Evolutionary conservation across 30 jellyfish, hydroid and myxozoan species (phyloP), one percentile per base, ranked within the genome.

Genomic region (Aurelia aurita): DNA sequence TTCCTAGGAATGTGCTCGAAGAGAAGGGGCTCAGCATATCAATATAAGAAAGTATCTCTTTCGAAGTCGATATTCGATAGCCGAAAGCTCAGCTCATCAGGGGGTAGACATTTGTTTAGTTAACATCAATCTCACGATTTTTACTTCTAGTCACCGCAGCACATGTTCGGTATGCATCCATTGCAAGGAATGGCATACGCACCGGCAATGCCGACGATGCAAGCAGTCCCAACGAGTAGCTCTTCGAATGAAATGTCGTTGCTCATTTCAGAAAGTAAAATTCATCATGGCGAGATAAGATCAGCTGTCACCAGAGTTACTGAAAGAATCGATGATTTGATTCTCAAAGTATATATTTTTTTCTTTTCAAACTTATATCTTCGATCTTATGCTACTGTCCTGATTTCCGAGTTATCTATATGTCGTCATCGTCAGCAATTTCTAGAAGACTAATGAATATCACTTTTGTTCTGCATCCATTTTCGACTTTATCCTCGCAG

Each of bases 261-360:
- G 61, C 67, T 92, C 58, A 53, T 87, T 57, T 79, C 98, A 25
- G 98, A 92, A 49, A 79, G 96, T 53, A 77, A 87, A 22, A 64
- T 92, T 73, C 85, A 86, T 35, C 95, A 85, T 22, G 84, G 89
- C 15, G 98, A 92, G 73, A 79, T 80, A 12, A 92, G 69, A 76
- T 55, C 89, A 19, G 93, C 89, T 34, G 87, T 92, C 14, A 44
- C 69, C 3, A 89, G 93, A 21, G 87, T 92, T 12, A 53, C 87
- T n/a, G 98, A 92, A 31, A 92, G 86, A 69, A 59, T 92, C 21
- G 97, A 92, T 58, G 83, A 80, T 47, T 39, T 91, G 21, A 57
- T 73, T 15, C 70, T 13, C 18, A 91, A 91, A 87, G 93, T 85
- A 72, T 68, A 3, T 10, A 2, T 13, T 35, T 21, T n/a, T 6